Evolutionary conservation across 2,888 invertebrate species (phyloP), one percentile per base, ranked within the genome.

Genomic region (Apotomis turbidana): DNA sequence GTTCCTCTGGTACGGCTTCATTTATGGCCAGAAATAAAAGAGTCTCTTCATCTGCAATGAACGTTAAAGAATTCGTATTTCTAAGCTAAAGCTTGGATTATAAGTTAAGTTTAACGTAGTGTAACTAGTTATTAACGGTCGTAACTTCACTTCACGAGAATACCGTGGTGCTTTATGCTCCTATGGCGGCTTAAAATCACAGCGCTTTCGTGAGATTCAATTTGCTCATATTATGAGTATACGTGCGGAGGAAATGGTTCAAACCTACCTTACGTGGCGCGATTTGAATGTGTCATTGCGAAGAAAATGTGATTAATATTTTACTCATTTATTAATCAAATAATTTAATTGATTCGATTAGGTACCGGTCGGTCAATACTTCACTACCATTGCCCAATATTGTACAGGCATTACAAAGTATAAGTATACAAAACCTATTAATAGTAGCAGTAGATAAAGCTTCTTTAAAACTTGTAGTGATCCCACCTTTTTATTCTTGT

Each of bases 141-240:
- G 58, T 58, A 38, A n/a, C 58, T 58, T 38, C 12, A 58, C 12
- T 54, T 64, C 41, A 8, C 12, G 15, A n/a, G 38, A 36, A 38
- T 49, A n/a, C 58, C 38, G n/a, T 58, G 38, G n/a, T 52, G 68
- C 61, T 61, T 55, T 61, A 69, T 61, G 54, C 41, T 61, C 27
- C 61, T 57, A 67, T 36, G 54, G 46, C 57, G 41, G 71, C 71
- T 67, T 71, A 71, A 71, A 71, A 71, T 71, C 71, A 61, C 61
- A 41, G 61, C 55, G 67, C 71, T 62, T 67, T 61, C 67, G 51
- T 71, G 71, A 71, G 57, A 71, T 71, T 71, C 71, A 71, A 71
- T 71, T 71, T 71, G 66, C 60, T 67, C 55, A 67, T 51, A 67
- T 71, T 71, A 71, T 61, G 71, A 61, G 49, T 67, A 61, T 61